Base-by-base conservation (phyloP, 2,888 invertebrate genomes). In the Tiliacea aurago region DNA sequence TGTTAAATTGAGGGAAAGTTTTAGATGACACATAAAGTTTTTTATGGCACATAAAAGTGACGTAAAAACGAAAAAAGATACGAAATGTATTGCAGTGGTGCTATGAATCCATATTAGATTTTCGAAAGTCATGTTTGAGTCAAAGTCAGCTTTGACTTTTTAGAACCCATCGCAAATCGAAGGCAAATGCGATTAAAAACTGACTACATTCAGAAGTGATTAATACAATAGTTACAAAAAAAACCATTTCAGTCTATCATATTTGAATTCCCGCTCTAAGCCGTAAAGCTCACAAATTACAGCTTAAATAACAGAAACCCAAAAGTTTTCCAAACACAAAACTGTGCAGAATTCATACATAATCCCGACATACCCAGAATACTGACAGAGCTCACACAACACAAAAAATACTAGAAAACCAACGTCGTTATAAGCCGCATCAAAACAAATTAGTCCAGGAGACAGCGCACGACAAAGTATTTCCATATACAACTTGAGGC, bases 361-460 rank as follows among this genome's bases (percentile, higher is more conserved):
- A 80, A 82, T 82, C 63, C 78, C 47, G 1, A 33, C 55, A 58
- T 63, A 58, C 23, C 33, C 37, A 4, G 63, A 51, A 56, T 83
- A 49, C 58, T 20, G 70, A 59, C 53, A 63, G 51, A 64, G 69
- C 45, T 64, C 55, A 51, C 20, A 15, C 4, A 28, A 76, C n/a
- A 76, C 43, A 71, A 71, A 64, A 80, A 55, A 69, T 49, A 28
- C n/a, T 45, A 47, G 43, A 56, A 69, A 53, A 75, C 37, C 59
- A 23, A 23, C 51, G 0, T 56, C 64, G 71, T 78, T 78, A 73
- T 55, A 77, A 73, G 70, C 76, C 49, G 33, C 69, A 64, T 73
- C 65, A 68, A 64, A 87, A 78, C 70, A 85, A 78, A 80, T 74
- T 77, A 76, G 80, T 73, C 47, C 20, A 71, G 55, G 76, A 78